Evolutionary conservation across 1,140 invertebrate genomes (phyloP).

Genomic region (Gonioctena quinquepunctata): DNA sequence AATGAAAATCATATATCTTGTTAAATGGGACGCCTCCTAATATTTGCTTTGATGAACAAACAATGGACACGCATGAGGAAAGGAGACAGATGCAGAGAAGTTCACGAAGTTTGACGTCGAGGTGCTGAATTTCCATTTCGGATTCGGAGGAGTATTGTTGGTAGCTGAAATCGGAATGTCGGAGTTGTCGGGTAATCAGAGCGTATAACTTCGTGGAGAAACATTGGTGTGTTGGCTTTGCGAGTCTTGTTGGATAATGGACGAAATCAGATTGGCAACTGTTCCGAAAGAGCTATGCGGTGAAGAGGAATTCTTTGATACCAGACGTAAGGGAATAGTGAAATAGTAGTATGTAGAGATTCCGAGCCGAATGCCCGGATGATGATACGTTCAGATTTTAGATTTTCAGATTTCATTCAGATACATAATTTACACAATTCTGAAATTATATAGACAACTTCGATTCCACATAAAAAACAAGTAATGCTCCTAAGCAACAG

Average conservation of each 20-base stretch:
- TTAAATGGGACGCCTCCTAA: conserved; percentile 1
- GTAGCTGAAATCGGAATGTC: background rate
- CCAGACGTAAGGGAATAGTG: no score
- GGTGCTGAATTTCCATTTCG: background rate
- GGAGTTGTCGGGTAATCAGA: background rate
- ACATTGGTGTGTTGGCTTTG: background rate
- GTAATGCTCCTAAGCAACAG: no score
- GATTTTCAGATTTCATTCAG: no score
- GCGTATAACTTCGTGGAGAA: background rate
- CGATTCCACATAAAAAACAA: no score
- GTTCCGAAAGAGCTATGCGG: no score
- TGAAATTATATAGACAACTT: no score
- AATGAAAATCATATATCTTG: conserved; percentile 14
- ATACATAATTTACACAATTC: no score
- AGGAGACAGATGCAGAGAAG: background rate
- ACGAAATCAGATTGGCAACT: no score
- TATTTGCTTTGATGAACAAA: background rate
- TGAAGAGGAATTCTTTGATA: no score
- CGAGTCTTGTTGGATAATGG: background rate
- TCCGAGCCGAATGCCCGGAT: no score
- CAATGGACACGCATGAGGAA: background rate
- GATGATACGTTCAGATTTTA: no score
- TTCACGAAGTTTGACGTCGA: background rate
- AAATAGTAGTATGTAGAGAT: no score
- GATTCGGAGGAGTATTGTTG: background rate